A percentile compares a stretch with the other conserved stretches of the same genome.
Conservation (phyloP, 2,113 vertebrate genomes). For the Helogale parvula region DNA sequence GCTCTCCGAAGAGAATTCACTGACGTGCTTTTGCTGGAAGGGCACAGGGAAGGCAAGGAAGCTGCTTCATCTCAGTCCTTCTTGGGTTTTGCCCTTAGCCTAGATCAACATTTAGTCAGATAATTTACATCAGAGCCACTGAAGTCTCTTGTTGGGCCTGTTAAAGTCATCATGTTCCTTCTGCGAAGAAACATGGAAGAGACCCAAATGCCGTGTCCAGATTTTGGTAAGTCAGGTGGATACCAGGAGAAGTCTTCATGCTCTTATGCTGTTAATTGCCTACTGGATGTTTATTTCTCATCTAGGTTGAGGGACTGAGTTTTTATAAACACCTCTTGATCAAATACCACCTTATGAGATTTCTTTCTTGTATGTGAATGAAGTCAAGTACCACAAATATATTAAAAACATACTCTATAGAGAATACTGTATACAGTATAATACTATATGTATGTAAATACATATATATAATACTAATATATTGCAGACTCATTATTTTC, state of each 20-base stretch:
- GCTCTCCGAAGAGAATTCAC: conserved; percentile 49
- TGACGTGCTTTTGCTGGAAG: conserved; percentile 49
- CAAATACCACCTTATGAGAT: neutral
- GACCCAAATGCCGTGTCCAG: neutral
- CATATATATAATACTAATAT: neutral
- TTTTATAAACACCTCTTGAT: neutral
- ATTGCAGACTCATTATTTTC: neutral
- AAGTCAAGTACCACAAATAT: neutral
- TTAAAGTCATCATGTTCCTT: conserved; percentile 29
- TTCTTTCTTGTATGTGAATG: neutral
- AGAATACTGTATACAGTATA: neutral
- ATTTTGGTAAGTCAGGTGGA: neutral
- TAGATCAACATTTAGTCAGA: conserved; percentile 58
- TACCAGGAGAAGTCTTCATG: neutral
- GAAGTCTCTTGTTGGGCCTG: conserved; percentile 8
- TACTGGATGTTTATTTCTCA: conserved; percentile 23
- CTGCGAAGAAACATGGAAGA: conserved; percentile 13
- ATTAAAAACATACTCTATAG: neutral
- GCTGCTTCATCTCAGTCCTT: neutral
- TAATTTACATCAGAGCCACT: neutral
- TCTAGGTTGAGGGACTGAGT: neutral
- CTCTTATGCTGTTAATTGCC: neutral
- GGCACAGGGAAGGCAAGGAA: neutral
- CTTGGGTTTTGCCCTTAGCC: conserved; percentile 29
- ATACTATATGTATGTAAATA: too few species aligned